A percentile compares a stretch with the other conserved stretches of the same genome.
Conservation (phyloP, 2,888 invertebrate species). For the Ditula angustiorana region DNA sequence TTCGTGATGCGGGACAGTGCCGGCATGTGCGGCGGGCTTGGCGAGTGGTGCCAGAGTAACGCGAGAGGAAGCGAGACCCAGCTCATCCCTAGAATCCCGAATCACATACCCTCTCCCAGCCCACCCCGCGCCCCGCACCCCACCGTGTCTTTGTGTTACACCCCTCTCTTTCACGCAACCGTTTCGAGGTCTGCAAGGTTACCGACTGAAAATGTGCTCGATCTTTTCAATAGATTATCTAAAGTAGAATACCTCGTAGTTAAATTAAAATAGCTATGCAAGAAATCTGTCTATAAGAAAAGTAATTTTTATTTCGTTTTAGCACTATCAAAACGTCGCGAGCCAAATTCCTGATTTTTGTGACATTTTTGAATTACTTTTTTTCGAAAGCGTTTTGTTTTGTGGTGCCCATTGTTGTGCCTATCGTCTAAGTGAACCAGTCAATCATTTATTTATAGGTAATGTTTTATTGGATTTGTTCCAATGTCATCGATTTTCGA, state of each 20-base stretch:
- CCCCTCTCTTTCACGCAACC: slow-evolving; percentile 79
- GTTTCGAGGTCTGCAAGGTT: slow-evolving; percentile 70
- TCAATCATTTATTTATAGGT: slow-evolving; percentile 32
- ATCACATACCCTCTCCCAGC: slow-evolving; percentile 81
- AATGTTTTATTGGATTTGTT: slow-evolving; percentile 35
- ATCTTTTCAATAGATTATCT: slow-evolving; percentile 56
- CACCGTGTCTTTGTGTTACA: slow-evolving; percentile 72
- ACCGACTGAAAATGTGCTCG: slow-evolving; percentile 65
- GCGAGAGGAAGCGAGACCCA: slow-evolving; percentile 81
- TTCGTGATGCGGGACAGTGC: slow-evolving; percentile 49
- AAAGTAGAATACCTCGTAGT: too few relatives aligned
- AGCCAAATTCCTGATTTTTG: slow-evolving; percentile 10
- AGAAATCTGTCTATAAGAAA: too few relatives aligned
- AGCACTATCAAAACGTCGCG: neutral
- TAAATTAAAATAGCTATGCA: too few relatives aligned
- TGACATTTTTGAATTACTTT: neutral
- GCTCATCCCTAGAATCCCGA: slow-evolving; percentile 86
- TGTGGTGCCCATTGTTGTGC: slow-evolving; percentile 15
- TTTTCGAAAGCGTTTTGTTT: slow-evolving; percentile 2
- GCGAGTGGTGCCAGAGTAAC: slow-evolving; percentile 81
- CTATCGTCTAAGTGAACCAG: slow-evolving; percentile 14
- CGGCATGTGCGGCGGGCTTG: slow-evolving; percentile 72
- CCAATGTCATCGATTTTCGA: slow-evolving; percentile 35
- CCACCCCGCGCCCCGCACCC: slow-evolving; percentile 74
- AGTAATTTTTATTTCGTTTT: neutral